Evolutionary conservation across 2,797 vertebrate species (phyloP).

Genomic region (Aphelocoma californica): DNA sequence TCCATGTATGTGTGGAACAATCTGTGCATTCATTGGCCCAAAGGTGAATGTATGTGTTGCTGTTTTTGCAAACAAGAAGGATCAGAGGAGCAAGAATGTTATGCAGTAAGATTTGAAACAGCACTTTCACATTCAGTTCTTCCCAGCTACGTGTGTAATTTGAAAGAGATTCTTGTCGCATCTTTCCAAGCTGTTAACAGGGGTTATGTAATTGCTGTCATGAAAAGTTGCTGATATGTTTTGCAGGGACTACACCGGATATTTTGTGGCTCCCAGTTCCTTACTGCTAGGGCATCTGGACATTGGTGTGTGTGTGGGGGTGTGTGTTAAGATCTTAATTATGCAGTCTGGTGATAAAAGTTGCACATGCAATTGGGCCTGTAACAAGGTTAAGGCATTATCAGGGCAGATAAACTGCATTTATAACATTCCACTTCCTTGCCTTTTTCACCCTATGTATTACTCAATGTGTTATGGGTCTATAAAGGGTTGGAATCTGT

Average conservation of each 20-base stretch:
- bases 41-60: background rate
- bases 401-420: background rate
- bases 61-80: background rate
- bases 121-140: background rate
- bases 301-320: rapidly evolving
- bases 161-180: background rate
- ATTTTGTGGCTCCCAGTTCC: background rate
- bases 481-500: background rate
- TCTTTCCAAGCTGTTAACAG: background rate
- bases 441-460: background rate
- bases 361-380: background rate
- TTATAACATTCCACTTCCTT: background rate
- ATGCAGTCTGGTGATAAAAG: background rate
- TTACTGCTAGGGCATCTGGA: background rate
- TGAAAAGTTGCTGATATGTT: background rate
- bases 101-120: background rate
- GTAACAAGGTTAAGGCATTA: background rate
- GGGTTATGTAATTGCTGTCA: background rate
- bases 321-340: background rate
- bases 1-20: background rate
- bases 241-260: background rate
- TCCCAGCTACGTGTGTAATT: background rate
- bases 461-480: background rate
- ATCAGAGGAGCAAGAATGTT: background rate
- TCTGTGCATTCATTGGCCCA: rapidly evolving